Percentiles rank a stretch among this genome's conserved stretches.
phyloP scores from a whole-genome alignment of 2,888 invertebrate genomes.

The Orthosia incerta region DNA sequence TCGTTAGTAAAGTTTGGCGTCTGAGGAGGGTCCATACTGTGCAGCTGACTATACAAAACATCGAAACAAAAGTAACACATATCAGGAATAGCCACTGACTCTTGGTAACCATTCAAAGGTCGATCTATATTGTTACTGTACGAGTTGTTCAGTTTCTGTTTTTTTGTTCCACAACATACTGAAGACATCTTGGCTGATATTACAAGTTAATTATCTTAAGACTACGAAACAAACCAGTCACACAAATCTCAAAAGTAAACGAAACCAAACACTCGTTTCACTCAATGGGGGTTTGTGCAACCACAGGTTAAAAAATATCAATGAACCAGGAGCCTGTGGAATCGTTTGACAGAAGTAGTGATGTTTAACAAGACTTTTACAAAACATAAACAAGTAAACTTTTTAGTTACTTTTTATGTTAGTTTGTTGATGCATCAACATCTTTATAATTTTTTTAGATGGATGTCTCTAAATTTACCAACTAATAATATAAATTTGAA shows the following conservation, averaged over 20 bases:
- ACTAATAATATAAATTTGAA: too few relatives aligned
- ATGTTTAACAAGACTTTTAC: constrained; percentile 10
- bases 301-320: constrained; percentile 58
- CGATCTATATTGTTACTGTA: constrained; percentile 91
- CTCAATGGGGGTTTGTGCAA: constrained; percentile 68
- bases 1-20: constrained; percentile 98
- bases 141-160: constrained; percentile 96
- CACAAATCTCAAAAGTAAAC: constrained; percentile 78
- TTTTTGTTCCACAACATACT: constrained; percentile 97
- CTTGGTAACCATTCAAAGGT: constrained; percentile 89
- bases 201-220: constrained; percentile 71
- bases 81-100: constrained; percentile 95
- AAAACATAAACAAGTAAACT: background rate
- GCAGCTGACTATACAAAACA: constrained; percentile 98
- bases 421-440: too few relatives aligned
- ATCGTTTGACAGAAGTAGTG: constrained; percentile 48
- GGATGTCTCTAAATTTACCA: too few relatives aligned
- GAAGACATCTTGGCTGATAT: constrained; percentile 93
- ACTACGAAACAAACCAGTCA: constrained; percentile 75
- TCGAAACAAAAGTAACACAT: constrained; percentile 99
- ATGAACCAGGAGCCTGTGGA: constrained; percentile 20
- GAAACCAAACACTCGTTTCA: constrained; percentile 76
- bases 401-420: background rate
- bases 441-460: too few relatives aligned
- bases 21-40: constrained; percentile 97